Conservation (phyloP, 2,113 vertebrate genomes). For the Sula dactylatra region DNA sequence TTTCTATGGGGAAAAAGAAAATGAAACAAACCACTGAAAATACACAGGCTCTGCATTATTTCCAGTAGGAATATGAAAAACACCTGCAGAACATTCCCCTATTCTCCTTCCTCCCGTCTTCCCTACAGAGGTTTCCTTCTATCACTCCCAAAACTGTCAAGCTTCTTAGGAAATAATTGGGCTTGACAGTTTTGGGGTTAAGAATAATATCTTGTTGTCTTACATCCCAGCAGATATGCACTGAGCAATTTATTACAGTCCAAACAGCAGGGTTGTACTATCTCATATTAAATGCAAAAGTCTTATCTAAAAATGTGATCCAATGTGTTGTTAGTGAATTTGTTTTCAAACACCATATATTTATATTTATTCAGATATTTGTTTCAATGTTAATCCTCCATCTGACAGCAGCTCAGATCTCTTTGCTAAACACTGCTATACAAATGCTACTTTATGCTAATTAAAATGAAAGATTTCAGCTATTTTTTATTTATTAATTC, state of each 20-base stretch:
- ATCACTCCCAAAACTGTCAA: constrained; percentile 14
- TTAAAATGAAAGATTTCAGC: constrained; percentile 61
- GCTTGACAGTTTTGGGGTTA: constrained; percentile 45
- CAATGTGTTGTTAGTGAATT: background rate
- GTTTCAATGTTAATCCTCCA: constrained; percentile 38
- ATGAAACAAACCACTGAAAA: background rate
- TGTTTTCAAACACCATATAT: constrained; percentile 28
- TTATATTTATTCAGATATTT: constrained; percentile 59
- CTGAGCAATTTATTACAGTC: constrained; percentile 57
- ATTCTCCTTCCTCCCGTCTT: background rate
- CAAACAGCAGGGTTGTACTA: background rate
- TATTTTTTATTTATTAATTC: constrained; percentile 69
- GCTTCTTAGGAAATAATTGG: constrained; percentile 26
- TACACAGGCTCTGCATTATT: background rate
- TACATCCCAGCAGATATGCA: background rate
- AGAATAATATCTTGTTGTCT: constrained; percentile 37
- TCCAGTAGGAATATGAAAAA: background rate
- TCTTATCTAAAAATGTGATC: constrained; percentile 22
- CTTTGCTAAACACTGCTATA: constrained; percentile 42
- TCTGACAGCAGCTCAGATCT: constrained; percentile 6
- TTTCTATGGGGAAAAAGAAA: background rate
- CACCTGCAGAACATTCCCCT: background rate
- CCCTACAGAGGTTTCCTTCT: background rate
- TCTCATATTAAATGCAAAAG: constrained; percentile 40
- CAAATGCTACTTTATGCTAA: constrained; percentile 58